These are phyloP conservation scores for Idaea aversata DNA, from an alignment of 2,888 invertebrate genomes.

Conservation along the genomic window DNA sequence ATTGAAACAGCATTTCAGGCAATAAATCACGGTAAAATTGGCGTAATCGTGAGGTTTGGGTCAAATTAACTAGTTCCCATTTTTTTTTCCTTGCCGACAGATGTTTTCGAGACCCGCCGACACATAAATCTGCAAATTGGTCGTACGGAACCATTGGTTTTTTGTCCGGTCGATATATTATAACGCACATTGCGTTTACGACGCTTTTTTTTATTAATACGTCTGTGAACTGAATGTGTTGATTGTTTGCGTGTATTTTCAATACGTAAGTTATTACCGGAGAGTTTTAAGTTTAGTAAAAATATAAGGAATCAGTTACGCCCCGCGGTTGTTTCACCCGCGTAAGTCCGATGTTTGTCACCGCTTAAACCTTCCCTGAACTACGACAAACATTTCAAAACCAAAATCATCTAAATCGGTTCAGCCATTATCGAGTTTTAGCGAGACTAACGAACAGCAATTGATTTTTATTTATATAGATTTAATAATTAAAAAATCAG, in stretches of 20 bases:
- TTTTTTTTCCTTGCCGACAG: constrained; percentile 42
- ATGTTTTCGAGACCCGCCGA: constrained; percentile 48
- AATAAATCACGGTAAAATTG: constrained; percentile 22
- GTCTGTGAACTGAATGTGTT: constrained; percentile 43
- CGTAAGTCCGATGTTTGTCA: too few relatives aligned
- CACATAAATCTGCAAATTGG: constrained; percentile 59
- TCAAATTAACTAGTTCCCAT: constrained; percentile 42
- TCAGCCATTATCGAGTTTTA: too few relatives aligned
- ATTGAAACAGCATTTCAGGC: neutral
- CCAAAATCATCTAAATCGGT: too few relatives aligned
- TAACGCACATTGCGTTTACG: constrained; percentile 69
- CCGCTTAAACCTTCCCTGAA: too few relatives aligned
- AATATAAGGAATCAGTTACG: too few relatives aligned
- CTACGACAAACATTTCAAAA: too few relatives aligned
- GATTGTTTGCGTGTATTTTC: neutral
- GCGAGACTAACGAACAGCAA: too few relatives aligned
- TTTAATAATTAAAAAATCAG: too few relatives aligned
- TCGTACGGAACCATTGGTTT: constrained; percentile 46
- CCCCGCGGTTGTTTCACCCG: too few relatives aligned
- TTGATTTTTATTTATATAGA: too few relatives aligned
- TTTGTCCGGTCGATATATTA: constrained; percentile 60
- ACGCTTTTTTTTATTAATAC: constrained; percentile 62
- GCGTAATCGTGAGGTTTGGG: constrained; percentile 31
- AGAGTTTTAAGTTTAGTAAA: too few relatives aligned
- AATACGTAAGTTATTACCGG: neutral